Evolutionary conservation across 2,888 invertebrate genomes (phyloP), one percentile per base, ranked within the genome.

Genomic region (Pandemis heparana): DNA sequence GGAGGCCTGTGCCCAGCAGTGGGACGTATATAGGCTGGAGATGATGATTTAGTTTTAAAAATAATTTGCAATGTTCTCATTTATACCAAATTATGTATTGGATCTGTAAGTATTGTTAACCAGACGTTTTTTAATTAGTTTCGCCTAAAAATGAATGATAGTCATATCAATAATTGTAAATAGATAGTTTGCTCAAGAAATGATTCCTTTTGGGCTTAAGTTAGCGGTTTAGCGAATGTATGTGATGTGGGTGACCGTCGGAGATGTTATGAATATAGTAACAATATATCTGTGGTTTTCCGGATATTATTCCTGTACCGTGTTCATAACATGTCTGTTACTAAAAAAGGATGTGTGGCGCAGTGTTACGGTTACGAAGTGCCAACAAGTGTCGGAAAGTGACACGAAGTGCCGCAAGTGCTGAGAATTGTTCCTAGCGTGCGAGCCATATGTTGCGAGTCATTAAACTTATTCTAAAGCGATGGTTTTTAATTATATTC

Each of bases 181-280:
- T 74, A 67, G 46, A 70, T 75, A 74, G 76, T 76, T 80, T 82
- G 84, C 84, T 84, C 82, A 83, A 81, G 74, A 77, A 71, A 76
- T 64, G 76, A 81, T 81, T 84, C 82, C 81, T 82, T 75, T 78
- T 77, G 80, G 64, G 79, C 79, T 41, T 75, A 73, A 75, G 66
- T 70, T 66, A 75, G 61, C 53, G 16, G 41, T 59, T 14, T 60
- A 68, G 32, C 56, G 23, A 10, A 23, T 56, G 23, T 56, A 8
- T 51, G 51, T 16, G 16, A 46, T 9, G 9, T 10, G n/a, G 51
- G 7, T n/a, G n/a, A 9, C 16, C 16, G 51, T 7, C 51, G 16
- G 51, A 7, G 16, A 16, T 51, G 51, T 51, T 51, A 9, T 51
- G 51, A 51, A 51, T 16, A 48, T n/a, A n/a, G n/a, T 32, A 32